Evolutionary conservation across 64 coral and sea anemone species (phyloP), one percentile per base, ranked within the genome.

Genomic region (Montipora capricornis): DNA sequence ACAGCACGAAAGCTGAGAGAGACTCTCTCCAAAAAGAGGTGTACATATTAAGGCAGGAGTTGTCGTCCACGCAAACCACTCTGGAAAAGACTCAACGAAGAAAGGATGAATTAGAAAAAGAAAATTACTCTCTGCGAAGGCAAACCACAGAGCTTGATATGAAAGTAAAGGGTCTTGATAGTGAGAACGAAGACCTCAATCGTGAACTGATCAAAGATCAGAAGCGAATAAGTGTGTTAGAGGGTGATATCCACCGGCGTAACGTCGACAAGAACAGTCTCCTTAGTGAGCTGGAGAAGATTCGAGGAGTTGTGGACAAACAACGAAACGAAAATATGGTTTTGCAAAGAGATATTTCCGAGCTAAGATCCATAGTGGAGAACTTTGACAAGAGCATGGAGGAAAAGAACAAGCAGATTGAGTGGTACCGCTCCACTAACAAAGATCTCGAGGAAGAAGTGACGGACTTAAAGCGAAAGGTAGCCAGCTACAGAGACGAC

Each of bases 181-280:
- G 96, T 74, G 97, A 99, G 69, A 99, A 94, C 60, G 95, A 96
- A 79, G 93, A 89, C 46, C 85, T 99, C n/a, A 99, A 99, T 93
- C 81, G 95, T 64, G 97, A 99, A 48, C 75, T 99, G 51, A 99
- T 99, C 3, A 96, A 96, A 44, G 89, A 88, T 58, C 97, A 99
- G 92, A 96, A 94, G 51, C 96, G 94, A 47, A 70, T 90, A 76
- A 87, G 92, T 47, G 89, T 93, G 20, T 55, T 99, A 12, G 92
- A 99, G 49, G 89, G 94, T 8, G 88, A 94, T 62, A 66, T 96
- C 20, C 94, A 99, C 66, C 95, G 95, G 5, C 61, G 81, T 64
- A 89, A 76, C 58, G 87, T 93, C 8, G 97, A 96, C 62, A 91
- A 96, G 22, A 93, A 80, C 46, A 92, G 78, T 74, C 66, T 91